Conservation (phyloP, 1,140 invertebrate genomes). For the Achroia grisella region DNA sequence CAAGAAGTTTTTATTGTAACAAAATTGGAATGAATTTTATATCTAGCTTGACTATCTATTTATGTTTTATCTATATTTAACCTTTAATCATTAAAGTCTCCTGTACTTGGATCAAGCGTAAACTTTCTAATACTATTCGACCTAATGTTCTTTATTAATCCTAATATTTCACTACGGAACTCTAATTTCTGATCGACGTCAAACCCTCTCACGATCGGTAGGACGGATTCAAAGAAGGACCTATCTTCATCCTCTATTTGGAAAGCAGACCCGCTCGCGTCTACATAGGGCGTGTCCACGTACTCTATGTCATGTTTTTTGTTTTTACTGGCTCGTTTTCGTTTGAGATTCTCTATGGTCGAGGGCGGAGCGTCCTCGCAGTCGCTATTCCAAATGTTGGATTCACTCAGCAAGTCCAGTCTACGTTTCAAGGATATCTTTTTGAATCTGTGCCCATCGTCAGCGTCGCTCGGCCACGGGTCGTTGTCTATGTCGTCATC, state of each 20-base stretch:
- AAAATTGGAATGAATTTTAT: too few relatives aligned
- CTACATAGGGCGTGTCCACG: constrained; percentile 18
- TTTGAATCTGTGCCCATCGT: too few relatives aligned
- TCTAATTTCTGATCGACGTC: constrained; percentile 42
- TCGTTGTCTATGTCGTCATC: background rate
- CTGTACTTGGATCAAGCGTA: constrained; percentile 4
- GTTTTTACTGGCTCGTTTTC: constrained; percentile 4
- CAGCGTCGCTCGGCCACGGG: background rate
- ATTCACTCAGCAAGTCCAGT: too few relatives aligned
- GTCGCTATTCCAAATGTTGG: constrained; percentile 14
- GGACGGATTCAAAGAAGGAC: constrained; percentile 40
- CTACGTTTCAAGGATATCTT: too few relatives aligned
- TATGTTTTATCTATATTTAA: too few relatives aligned
- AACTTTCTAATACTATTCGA: constrained; percentile 3
- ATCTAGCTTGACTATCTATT: too few relatives aligned
- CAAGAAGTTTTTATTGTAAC: too few relatives aligned
- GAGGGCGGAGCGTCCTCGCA: constrained; percentile 21
- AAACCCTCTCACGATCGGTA: constrained; percentile 36
- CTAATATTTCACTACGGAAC: constrained; percentile 36
- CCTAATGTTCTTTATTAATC: constrained; percentile 31
- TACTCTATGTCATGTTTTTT: constrained; percentile 22
- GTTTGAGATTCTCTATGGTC: constrained; percentile 27
- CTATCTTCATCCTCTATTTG: constrained; percentile 34
- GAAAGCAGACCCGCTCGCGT: constrained; percentile 11
- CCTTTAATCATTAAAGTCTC: too few relatives aligned